A percentile compares a stretch with the other conserved stretches of the same genome.
Conservation (phyloP, 2,113 vertebrate species). For the Zeus faber region DNA sequence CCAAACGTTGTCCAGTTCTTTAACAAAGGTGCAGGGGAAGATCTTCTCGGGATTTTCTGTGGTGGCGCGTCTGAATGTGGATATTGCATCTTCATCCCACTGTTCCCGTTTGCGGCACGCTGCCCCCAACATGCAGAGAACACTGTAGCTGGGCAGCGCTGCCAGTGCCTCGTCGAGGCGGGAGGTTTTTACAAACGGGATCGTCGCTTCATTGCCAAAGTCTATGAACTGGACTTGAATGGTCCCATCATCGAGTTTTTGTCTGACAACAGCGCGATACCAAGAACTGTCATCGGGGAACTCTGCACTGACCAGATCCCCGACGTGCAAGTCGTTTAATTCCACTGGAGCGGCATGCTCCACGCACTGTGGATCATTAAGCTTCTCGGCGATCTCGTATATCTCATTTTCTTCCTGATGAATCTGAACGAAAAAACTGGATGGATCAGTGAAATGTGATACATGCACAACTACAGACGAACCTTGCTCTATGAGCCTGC, state of each 20-base stretch:
- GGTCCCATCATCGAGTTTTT: slow-evolving; percentile 26
- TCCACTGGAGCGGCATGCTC: slow-evolving; percentile 25
- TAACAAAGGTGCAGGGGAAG: slow-evolving; percentile 76
- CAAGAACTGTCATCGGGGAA: slow-evolving; percentile 77
- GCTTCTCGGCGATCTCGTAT: slow-evolving; percentile 63
- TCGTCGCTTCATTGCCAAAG: slow-evolving; percentile 77
- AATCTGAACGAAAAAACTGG: slow-evolving; percentile 80
- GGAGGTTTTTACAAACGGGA: slow-evolving; percentile 51
- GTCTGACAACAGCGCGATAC: slow-evolving; percentile 78
- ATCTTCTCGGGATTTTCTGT: slow-evolving; percentile 50
- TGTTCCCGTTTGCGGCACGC: slow-evolving; percentile 17
- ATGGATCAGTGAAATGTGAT: slow-evolving; percentile 70
- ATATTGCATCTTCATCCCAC: slow-evolving; percentile 12
- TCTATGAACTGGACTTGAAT: slow-evolving; percentile 79
- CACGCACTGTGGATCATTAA: slow-evolving; percentile 56
- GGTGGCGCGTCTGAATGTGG: slow-evolving; percentile 62
- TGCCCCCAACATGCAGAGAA: slow-evolving; percentile 67
- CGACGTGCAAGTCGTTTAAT: slow-evolving; percentile 52
- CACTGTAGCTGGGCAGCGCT: slow-evolving; percentile 61
- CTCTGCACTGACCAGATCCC: slow-evolving; percentile 74
- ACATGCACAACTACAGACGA: slow-evolving; percentile 71
- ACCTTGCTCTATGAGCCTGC: slow-evolving; percentile 59
- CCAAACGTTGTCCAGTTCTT: slow-evolving; percentile 64
- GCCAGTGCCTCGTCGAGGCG: slow-evolving; percentile 58
- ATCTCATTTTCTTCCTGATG: slow-evolving; percentile 71